Base-by-base conservation (phyloP, 1,140 invertebrate genomes). In the Temnothorax nylanderi region DNA sequence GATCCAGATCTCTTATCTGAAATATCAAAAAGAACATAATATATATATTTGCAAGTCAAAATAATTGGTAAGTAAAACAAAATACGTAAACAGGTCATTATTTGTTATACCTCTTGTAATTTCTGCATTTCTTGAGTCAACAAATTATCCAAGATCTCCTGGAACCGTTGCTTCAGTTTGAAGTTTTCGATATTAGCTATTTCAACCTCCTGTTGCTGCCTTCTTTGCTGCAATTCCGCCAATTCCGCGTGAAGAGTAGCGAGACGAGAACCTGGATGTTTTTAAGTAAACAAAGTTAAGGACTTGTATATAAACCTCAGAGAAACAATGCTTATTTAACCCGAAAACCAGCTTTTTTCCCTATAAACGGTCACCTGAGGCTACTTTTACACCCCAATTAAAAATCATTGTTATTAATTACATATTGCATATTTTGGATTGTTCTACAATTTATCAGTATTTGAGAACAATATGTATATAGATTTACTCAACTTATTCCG, bases 181-280 rank as follows among this genome's bases (percentile, higher is more conserved):
- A 97, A 94, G 94, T 99, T 99, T 93, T 99, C 98, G 92, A 99
- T 98, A 51, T 97, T 97, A 7, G 97, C 96, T 90, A 99, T 97
- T 94, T 98, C 98, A 69, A 96, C 95, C 92, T 98, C 98, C 91
- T 98, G 98, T 89, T 97, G 97, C 60, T 97, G 96, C 86, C 97
- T 95, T 65, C 97, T 96, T 64, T 96, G 96, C 90, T 97, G 97
- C 18, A 99, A 94, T 78, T 98, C 97, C 32, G 96, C 96, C 44
- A 98, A 94, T 94, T 98, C 97, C 7, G 96, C 93, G 37, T 97
- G 96, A 1, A 98, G 93, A 89, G 96, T 91, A 72, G 95, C 93
- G 13, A 95, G 88, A 77, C 95, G 92, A 18, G 92, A 91, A 91
- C 94, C 94, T 95, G 58, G 47, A 93, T 91, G 26, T 71, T 87